Base-by-base conservation (phyloP, 2,888 invertebrate species). In the Copidosoma aretas region DNA sequence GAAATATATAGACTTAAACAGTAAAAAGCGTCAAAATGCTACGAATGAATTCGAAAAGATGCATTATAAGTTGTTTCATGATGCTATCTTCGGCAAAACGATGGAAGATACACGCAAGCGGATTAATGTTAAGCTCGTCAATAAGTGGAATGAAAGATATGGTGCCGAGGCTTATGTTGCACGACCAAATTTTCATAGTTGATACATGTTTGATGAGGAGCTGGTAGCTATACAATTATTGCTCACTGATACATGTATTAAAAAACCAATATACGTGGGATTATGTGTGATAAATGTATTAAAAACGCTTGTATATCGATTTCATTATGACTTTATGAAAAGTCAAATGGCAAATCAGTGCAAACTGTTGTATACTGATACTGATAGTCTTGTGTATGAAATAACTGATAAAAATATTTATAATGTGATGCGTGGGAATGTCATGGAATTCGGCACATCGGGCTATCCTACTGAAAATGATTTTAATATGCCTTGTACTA, bases 191-290 rank as follows among this genome's bases (percentile, higher is more conserved):
- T 82, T 80, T 69, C 73, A 80, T 58, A 77, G 73, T 62, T 43
- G 68, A 10, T 67, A 67, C 8, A 32, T 32, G 8, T 8, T 32
- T 32, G 32, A 32, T 32, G 32, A 32, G 32, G 4, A 32, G 32
- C 72, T 84, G 21, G 77, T 78, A 0, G 78, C 79, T 3, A 75
- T 84, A 25, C 77, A 84, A 65, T 67, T 82, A 68, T n/a, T n/a
- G n/a, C n/a, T n/a, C n/a, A n/a, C n/a, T n/a, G n/a, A n/a, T n/a
- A n/a, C n/a, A n/a, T n/a, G 73, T 74, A 19, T 76, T 75, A 71
- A 41, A n/a, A 82, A 82, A 76, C 83, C 83, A 1, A 78, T 84
- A 32, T 84, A 83, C 68, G 72, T 80, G 1, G 84, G 83, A 17
- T 78, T 83, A 67, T 49, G 71, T 15, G 78, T 84, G 63, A 73